Evolutionary conservation across 2,113 vertebrate species (phyloP), one percentile per base, ranked within the genome.

Genomic region (Columba livia): DNA sequence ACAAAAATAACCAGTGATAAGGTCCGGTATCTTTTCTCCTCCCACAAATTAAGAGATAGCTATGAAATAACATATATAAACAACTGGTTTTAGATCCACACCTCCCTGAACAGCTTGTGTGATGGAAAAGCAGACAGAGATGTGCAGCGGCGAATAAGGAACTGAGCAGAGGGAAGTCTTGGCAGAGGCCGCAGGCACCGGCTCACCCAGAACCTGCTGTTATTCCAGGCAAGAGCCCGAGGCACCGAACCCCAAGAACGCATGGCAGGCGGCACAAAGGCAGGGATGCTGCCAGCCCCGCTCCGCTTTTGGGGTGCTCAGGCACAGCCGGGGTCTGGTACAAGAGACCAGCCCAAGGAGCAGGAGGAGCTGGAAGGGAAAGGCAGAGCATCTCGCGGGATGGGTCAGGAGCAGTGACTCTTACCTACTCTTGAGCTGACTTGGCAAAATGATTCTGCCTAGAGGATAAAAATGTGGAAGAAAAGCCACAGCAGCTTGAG

Each of bases 151-250:
- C 5, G 7, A 93, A 86, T 7, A 72, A 84, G 90, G 92, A 96
- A 96, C 88, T 88, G 79, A 97, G 92, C 67, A 93, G 84, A 88
- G 92, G 93, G 88, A 94, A 95, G 90, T 64, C 58, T 84, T 2
- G 0, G 77, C 0, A 5, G 57, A 67, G 85, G 62, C 82, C 0
- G 0, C 5, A 75, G 84, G 69, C 79, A 77, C 32, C 4, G 6
- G 51, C 79, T 67, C 80, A 58, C 48, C 53, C 28, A 1, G 90
- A 93, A 86, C 28, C 60, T 8, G 36, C 65, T 61, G 66, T 31
- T 38, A 40, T 54, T 77, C 71, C 83, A 74, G 44, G 21, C 48
- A 13, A 62, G 72, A 74, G 66, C 44, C 64, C 14, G 1, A 48
- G 47, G 15, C 2, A 2, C 56, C 5, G 4, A 84, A 12, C 77